Base-by-base conservation (phyloP, 2,797 vertebrate genomes). In the Cirrhinus molitorella region DNA sequence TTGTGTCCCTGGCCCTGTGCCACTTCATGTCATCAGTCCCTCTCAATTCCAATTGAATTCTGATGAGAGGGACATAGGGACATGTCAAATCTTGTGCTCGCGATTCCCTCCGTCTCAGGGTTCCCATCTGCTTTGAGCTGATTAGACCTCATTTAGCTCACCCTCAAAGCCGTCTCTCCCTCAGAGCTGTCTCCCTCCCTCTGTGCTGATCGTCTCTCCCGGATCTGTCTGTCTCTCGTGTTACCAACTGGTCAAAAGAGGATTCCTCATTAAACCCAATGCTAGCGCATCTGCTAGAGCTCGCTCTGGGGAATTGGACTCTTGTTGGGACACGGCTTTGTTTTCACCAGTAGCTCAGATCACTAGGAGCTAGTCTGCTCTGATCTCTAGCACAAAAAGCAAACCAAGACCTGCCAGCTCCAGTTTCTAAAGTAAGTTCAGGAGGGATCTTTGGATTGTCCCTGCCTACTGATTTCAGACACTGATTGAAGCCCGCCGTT, bases 11-110 rank as follows among this genome's bases (percentile, higher is more conserved):
- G 88, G 91, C 87, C 88, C 90, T 87, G 88, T 79, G 71, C 86
- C 87, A 90, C 76, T 83, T 93, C 91, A 94, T 94, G 92, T 92
- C 89, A 93, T 94, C 93, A 92, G 91, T 92, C 89, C 89, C 88
- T 92, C 90, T 91, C 93, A 92, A 91, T 94, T 92, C 85, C 88
- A 91, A 90, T 86, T 88, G 90, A 92, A 90, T 91, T 91, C 89
- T 90, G 92, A 93, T 93, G 92, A 94, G 92, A 89, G 21, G 31
- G 81, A 89, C 23, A 77, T 68, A 43, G 71, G 68, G 40, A 61
- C 67, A 73, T 82, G 85, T 73, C 85, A 80, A 75, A 83, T 83
- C 70, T 83, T 63, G 40, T 47, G 66, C 34, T 72, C 59, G 25
- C 45, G 43, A 57, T 78, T 57, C 73, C 63, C 57, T 59, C 25